phyloP scores from a whole-genome alignment of 2,797 vertebrate species.

The Pangasius larnaudii region DNA sequence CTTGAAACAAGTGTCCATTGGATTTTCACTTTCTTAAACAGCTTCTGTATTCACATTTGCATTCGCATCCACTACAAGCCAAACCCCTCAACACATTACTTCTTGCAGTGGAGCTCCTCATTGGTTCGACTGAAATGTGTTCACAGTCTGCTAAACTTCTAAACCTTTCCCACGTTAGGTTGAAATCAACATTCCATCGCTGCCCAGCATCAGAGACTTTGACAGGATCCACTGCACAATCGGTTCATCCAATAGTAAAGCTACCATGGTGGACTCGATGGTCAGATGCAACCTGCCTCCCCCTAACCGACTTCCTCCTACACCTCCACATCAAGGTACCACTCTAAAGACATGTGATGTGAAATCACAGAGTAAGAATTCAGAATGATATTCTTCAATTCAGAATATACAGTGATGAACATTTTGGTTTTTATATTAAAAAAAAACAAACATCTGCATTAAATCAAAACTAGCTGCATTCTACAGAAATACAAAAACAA shows the following conservation, averaged over 20 bases:
- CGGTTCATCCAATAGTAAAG: constrained; percentile 58
- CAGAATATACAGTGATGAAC: not conserved
- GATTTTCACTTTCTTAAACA: not conserved
- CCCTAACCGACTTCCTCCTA: constrained; percentile 74
- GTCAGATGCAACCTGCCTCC: constrained; percentile 75
- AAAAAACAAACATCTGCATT: not conserved
- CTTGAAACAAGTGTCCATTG: not conserved
- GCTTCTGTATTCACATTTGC: not conserved
- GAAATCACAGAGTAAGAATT: not conserved
- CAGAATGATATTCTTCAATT: too few species aligned
- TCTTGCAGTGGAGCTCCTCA: not conserved
- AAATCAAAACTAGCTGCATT: not conserved
- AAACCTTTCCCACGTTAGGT: constrained; percentile 63
- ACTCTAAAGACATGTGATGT: not conserved
- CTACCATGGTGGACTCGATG: constrained; percentile 68
- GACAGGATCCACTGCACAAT: constrained; percentile 72
- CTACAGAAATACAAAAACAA: not conserved
- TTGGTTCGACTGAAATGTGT: not conserved
- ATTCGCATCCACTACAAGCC: not conserved
- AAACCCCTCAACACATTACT: not conserved
- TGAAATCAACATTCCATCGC: constrained; percentile 71
- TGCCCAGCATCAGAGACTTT: constrained; percentile 69
- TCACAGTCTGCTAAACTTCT: constrained; percentile 16
- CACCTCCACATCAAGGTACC: constrained; percentile 83
- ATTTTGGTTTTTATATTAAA: not conserved